phyloP scores from a whole-genome alignment of 2,113 vertebrate genomes.

The Rhinoptilus africanus region DNA sequence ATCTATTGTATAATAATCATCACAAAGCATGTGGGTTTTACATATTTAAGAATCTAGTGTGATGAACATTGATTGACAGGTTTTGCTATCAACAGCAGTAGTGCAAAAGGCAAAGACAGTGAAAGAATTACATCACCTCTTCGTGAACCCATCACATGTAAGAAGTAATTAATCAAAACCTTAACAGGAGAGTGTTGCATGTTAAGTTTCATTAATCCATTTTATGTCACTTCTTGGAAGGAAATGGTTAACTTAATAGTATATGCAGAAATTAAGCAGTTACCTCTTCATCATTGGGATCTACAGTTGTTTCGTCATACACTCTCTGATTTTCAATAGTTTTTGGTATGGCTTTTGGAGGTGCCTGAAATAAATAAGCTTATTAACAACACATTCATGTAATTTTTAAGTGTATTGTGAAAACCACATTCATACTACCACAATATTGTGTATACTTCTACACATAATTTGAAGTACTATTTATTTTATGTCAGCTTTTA shows the following conservation, averaged over 20 bases:
- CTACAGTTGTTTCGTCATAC: slow-evolving; percentile 92
- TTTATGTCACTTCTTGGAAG: neutral
- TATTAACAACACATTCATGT: neutral
- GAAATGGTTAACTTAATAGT: neutral
- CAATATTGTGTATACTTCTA: fast-evolving
- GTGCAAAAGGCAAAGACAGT: neutral
- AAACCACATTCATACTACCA: neutral
- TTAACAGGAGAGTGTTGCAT: neutral
- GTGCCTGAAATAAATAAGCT: slow-evolving; percentile 79
- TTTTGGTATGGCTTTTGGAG: slow-evolving; percentile 93
- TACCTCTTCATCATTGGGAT: slow-evolving; percentile 96
- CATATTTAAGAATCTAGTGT: neutral
- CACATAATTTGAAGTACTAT: neutral
- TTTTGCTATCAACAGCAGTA: neutral
- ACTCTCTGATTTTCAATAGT: slow-evolving; percentile 97
- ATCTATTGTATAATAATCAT: neutral
- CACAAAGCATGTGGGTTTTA: fast-evolving
- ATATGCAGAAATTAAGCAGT: neutral
- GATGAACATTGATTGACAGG: neutral
- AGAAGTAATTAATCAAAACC: neutral
- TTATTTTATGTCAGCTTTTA: neutral
- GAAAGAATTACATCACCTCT: neutral
- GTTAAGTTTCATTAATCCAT: neutral
- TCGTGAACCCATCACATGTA: neutral
- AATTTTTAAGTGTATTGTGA: neutral